phyloP scores from a whole-genome alignment of 2,888 invertebrate genomes.

The Xanthia icteritia region DNA sequence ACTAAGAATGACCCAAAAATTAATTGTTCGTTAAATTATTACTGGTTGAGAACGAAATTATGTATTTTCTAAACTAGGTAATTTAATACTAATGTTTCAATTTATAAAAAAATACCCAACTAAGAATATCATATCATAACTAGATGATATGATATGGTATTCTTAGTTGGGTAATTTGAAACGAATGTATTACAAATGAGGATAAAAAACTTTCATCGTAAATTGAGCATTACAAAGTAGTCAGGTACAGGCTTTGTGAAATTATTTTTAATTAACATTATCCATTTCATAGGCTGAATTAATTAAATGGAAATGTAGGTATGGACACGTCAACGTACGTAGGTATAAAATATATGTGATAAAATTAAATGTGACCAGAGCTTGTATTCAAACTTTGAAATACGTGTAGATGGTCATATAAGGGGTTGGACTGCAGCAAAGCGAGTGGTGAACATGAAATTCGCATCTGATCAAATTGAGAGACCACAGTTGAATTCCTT shows the following conservation, averaged over 20 bases:
- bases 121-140: too few species aligned
- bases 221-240: conserved; percentile 39
- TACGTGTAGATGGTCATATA: not conserved
- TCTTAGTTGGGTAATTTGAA: not conserved
- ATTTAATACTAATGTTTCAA: not conserved
- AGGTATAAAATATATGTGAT: too few species aligned
- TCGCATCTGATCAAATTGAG: conserved; percentile 39
- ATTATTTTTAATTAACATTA: conserved; percentile 38
- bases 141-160: not conserved
- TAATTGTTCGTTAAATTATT: not conserved
- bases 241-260: conserved; percentile 31
- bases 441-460: conserved; percentile 28
- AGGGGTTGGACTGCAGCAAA: not conserved
- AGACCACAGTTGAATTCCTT: conserved; percentile 6
- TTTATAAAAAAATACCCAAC: not conserved
- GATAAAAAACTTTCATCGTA: conserved; percentile 31
- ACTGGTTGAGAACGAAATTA: not conserved
- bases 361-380: conserved; percentile 13
- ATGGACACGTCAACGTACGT: not conserved
- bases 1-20: not conserved
- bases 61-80: not conserved
- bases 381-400: conserved; percentile 11
- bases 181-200: conserved; percentile 38
- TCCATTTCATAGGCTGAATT: conserved; percentile 33
- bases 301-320: conserved; percentile 36